Conservation (phyloP, 1,140 invertebrate genomes). For the Lepidotrigona ventralis region DNA sequence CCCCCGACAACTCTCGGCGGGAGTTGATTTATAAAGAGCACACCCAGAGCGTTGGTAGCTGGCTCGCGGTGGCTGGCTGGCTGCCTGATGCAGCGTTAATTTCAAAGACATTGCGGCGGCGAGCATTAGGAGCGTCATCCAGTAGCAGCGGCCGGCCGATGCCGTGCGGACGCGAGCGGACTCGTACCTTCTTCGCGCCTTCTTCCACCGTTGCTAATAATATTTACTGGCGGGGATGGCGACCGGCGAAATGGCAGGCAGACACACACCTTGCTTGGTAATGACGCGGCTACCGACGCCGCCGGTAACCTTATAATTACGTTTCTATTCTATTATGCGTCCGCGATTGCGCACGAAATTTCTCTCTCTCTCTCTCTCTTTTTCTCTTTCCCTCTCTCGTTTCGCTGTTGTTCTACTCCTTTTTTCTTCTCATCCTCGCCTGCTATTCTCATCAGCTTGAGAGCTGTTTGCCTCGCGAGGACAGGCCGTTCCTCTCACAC, state of each 20-base stretch:
- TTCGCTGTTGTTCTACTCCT: not conserved
- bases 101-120: constrained; percentile 50
- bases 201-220: constrained; percentile 48
- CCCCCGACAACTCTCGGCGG: constrained; percentile 38
- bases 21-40: constrained; percentile 60
- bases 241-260: constrained; percentile 48
- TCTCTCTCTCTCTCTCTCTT: not conserved
- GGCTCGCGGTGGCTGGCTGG: not conserved
- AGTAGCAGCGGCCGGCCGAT: constrained; percentile 11
- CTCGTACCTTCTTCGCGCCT: constrained; percentile 9
- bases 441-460: too few relatives aligned
- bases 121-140: constrained; percentile 48
- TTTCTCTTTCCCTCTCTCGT: not conserved
- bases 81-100: constrained; percentile 57
- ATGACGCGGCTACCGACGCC: constrained; percentile 62
- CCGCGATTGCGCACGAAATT: constrained; percentile 50
- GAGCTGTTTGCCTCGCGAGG: too few relatives aligned
- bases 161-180: constrained; percentile 2
- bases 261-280: constrained; percentile 59
- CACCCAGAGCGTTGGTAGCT: constrained; percentile 22
- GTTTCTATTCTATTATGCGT: constrained; percentile 58
- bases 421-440: not conserved
- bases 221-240: constrained; percentile 53
- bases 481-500: not conserved
- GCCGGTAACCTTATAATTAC: constrained; percentile 60